These are phyloP conservation scores for Poecilia latipinna DNA, from an alignment of 2,113 vertebrate species.

Conservation along the genomic window DNA sequence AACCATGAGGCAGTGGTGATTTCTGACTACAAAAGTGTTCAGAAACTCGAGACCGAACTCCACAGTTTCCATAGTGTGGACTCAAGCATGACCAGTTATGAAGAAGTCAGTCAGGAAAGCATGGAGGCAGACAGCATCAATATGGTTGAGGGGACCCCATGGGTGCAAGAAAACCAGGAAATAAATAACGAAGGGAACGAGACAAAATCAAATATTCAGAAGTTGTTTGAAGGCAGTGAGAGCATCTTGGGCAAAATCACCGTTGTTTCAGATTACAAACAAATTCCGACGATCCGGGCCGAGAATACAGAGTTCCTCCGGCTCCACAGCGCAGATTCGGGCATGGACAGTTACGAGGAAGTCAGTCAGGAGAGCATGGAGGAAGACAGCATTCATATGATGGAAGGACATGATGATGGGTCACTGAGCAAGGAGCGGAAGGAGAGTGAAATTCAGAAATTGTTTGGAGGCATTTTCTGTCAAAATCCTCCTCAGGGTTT, in stretches of 20 bases:
- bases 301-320: conserved; percentile 33
- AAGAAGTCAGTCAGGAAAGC: conserved; percentile 65
- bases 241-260: conserved; percentile 4
- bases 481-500: conserved; percentile 41
- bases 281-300: conserved; percentile 22
- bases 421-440: not conserved
- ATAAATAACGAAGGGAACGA: not conserved
- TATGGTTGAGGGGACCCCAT: not conserved
- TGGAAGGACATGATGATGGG: not conserved
- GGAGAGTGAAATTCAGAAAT: conserved; percentile 9
- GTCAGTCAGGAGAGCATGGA: conserved; percentile 51
- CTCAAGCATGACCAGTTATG: conserved; percentile 59
- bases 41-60: conserved; percentile 22
- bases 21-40: conserved; percentile 60
- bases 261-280: conserved; percentile 55
- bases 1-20: conserved; percentile 11
- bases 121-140: conserved; percentile 40
- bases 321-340: conserved; percentile 61
- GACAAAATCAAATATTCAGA: conserved; percentile 1
- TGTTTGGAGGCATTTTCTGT: conserved; percentile 7
- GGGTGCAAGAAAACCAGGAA: not conserved
- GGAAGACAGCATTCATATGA: conserved; percentile 11
- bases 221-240: conserved; percentile 10
- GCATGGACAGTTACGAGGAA: conserved; percentile 10
- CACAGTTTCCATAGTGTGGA: conserved; percentile 61